These are phyloP conservation scores for Halcyon smyrnensis DNA, from an alignment of 2,797 vertebrate species.

Conservation along the genomic window DNA sequence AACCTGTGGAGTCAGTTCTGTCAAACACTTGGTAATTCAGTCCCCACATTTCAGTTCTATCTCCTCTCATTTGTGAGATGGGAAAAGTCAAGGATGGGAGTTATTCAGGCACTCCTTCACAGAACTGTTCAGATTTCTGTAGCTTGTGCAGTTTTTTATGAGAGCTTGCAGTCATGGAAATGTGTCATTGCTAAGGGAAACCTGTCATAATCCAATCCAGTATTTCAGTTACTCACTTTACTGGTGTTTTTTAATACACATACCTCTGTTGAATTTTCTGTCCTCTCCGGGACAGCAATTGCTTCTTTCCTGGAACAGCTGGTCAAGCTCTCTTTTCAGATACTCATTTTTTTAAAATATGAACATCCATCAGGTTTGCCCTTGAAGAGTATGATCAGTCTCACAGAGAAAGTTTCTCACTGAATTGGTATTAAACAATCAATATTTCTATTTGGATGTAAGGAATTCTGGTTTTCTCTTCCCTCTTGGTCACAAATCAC, in stretches of 20 bases:
- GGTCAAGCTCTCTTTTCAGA: neutral
- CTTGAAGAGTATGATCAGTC: neutral
- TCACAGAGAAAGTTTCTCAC: constrained; percentile 14
- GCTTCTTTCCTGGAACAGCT: constrained; percentile 10
- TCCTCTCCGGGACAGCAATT: neutral
- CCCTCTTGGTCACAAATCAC: neutral
- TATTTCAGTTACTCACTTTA: neutral
- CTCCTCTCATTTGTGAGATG: neutral
- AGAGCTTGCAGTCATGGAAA: neutral
- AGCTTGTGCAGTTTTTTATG: neutral
- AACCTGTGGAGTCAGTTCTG: neutral
- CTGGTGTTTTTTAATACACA: neutral
- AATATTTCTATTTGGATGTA: neutral
- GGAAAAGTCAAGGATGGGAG: neutral
- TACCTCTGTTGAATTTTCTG: neutral
- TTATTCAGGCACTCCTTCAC: neutral
- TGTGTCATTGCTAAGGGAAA: neutral
- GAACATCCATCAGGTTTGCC: neutral
- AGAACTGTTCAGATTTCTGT: neutral
- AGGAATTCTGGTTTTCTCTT: constrained; percentile 22
- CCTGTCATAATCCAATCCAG: neutral
- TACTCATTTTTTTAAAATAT: neutral
- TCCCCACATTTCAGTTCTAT: neutral
- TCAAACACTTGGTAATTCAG: neutral
- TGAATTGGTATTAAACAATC: constrained; percentile 12